These are phyloP conservation scores for Eudemis profundana DNA, from an alignment of 2,888 invertebrate species.

Conservation along the genomic window DNA sequence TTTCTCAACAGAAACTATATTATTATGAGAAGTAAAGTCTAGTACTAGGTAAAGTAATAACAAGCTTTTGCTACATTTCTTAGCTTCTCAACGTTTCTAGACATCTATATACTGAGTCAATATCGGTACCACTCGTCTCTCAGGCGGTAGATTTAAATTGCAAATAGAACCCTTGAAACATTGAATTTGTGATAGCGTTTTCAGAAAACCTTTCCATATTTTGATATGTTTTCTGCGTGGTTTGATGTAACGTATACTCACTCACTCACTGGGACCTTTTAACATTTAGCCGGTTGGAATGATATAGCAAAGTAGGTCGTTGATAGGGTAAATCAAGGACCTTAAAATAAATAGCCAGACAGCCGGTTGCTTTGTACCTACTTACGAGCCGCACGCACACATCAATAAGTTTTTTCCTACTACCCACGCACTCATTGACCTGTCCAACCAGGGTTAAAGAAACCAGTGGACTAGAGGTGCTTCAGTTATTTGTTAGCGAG, in stretches of 20 bases:
- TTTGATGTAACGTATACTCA: not conserved
- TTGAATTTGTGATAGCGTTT: slow-evolving; percentile 59
- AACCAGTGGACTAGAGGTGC: too few species aligned
- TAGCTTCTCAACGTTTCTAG: slow-evolving; percentile 31
- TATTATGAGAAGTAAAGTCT: not conserved
- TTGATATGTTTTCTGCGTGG: slow-evolving; percentile 9
- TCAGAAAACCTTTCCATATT: slow-evolving; percentile 49
- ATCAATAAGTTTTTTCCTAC: too few species aligned
- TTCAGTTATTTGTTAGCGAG: too few species aligned
- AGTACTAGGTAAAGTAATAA: not conserved
- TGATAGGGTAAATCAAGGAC: too few species aligned
- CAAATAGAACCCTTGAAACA: slow-evolving; percentile 67
- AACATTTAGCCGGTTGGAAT: too few species aligned
- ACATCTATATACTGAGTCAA: slow-evolving; percentile 54
- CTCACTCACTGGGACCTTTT: too few species aligned
- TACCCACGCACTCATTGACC: too few species aligned
- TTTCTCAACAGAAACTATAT: not conserved
- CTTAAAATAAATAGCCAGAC: too few species aligned
- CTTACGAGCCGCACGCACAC: too few species aligned
- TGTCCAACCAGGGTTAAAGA: too few species aligned
- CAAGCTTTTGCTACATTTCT: slow-evolving; percentile 22
- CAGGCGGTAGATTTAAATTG: slow-evolving; percentile 68
- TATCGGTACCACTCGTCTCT: slow-evolving; percentile 67
- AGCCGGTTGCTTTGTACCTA: too few species aligned
- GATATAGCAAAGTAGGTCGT: too few species aligned